Percentiles rank a stretch among this genome's conserved stretches.
Evolutionary conservation across 2,888 invertebrate genomes (phyloP).

Genomic region (Isotomurus palustris): DNA sequence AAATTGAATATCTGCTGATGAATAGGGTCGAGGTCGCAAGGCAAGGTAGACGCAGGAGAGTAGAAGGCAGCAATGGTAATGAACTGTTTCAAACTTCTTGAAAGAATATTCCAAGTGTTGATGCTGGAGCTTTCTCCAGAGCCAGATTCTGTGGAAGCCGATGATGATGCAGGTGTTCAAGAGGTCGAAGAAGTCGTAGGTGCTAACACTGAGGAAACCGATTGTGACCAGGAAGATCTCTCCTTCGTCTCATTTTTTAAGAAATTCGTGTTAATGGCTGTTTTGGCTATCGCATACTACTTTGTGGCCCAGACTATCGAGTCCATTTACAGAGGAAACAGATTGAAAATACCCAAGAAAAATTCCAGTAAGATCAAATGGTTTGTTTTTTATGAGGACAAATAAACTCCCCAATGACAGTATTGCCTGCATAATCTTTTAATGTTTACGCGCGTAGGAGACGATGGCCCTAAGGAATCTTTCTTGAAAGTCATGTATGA

Average conservation of each 20-base stretch:
- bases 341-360: no score
- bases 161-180: neutral
- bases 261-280: neutral
- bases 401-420: no score
- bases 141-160: neutral
- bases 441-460: no score
- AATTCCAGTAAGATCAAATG: no score
- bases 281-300: neutral
- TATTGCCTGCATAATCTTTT: no score
- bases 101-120: neutral
- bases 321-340: neutral
- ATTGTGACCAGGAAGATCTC: neutral
- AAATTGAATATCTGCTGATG: no score
- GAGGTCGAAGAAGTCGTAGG: neutral
- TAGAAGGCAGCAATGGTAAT: neutral
- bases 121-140: neutral
- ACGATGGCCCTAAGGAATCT: no score
- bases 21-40: neutral
- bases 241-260: neutral
- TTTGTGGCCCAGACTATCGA: conserved; percentile 4
- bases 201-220: neutral
- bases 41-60: neutral
- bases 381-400: no score
- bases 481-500: no score
- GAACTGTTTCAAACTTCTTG: neutral